These are phyloP conservation scores for Lasioglossum leucozonium DNA, from an alignment of 2,888 invertebrate species.

Conservation along the genomic window DNA sequence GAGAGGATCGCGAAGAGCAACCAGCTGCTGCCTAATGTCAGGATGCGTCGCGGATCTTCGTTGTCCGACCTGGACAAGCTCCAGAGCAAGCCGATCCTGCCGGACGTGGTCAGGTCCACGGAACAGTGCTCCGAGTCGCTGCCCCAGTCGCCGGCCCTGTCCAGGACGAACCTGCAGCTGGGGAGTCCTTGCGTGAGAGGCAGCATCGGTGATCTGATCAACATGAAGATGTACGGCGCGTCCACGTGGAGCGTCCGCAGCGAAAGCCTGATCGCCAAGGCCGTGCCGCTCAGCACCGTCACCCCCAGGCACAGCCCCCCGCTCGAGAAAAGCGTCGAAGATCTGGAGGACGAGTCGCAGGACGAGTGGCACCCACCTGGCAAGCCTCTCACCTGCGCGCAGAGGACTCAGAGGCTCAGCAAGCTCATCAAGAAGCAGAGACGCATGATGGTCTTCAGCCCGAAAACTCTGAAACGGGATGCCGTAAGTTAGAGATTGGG, in stretches of 20 bases:
- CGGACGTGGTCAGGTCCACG: constrained; percentile 85
- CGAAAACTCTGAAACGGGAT: constrained; percentile 49
- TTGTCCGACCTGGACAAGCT: constrained; percentile 90
- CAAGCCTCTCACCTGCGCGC: constrained; percentile 88
- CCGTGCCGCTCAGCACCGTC: constrained; percentile 91
- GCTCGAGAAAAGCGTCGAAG: constrained; percentile 77
- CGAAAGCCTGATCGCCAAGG: constrained; percentile 89
- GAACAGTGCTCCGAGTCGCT: constrained; percentile 84
- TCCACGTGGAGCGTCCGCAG: constrained; percentile 90
- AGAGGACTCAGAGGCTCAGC: constrained; percentile 89
- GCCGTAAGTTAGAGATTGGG: constrained; percentile 70
- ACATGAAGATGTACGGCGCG: constrained; percentile 89
- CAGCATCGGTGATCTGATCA: constrained; percentile 93
- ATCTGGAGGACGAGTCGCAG: constrained; percentile 63
- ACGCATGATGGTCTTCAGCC: constrained; percentile 84
- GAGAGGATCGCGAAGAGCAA: constrained; percentile 70
- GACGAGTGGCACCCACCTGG: constrained; percentile 75
- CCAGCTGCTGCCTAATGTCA: constrained; percentile 70
- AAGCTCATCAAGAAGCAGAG: constrained; percentile 89
- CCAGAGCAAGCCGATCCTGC: constrained; percentile 77
- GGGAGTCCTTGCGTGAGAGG: constrained; percentile 83
- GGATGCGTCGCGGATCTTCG: constrained; percentile 90
- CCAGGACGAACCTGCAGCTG: constrained; percentile 83
- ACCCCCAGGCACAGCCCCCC: constrained; percentile 86
- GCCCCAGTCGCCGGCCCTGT: constrained; percentile 86